phyloP scores from a whole-genome alignment of 2,797 vertebrate genomes.

The Gymnoscopelus microlampas region DNA sequence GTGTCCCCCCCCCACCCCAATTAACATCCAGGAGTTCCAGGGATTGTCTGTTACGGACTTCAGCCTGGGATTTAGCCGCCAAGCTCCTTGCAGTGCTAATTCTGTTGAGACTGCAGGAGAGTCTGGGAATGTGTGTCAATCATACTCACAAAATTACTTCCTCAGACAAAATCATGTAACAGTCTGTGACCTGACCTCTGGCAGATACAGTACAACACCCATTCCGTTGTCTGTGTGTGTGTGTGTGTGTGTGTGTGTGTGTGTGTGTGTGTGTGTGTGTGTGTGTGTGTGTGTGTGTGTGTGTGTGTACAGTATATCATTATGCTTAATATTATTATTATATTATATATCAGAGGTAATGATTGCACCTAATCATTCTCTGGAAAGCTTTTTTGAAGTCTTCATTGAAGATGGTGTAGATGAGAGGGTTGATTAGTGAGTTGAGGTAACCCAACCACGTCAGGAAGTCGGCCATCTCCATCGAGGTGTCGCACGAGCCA shows the following conservation, averaged over 20 bases:
- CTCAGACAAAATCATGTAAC: constrained; percentile 33
- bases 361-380: constrained; percentile 90
- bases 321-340: constrained; percentile 21
- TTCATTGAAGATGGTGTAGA: constrained; percentile 99
- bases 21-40: constrained; percentile 60
- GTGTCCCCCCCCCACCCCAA: constrained; percentile 52
- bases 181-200: constrained; percentile 32
- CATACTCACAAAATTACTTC: constrained; percentile 30
- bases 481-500: constrained; percentile 86
- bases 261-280: constrained; percentile 9
- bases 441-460: constrained; percentile 98
- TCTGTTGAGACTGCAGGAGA: constrained; percentile 50
- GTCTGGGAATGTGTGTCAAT: constrained; percentile 44
- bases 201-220: no score
- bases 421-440: constrained; percentile 97
- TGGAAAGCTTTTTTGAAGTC: constrained; percentile 99
- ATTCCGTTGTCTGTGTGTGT: background rate
- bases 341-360: constrained; percentile 82
- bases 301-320: constrained; percentile 16
- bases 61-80: constrained; percentile 34
- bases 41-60: constrained; percentile 56
- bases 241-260: background rate
- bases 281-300: background rate
- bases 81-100: constrained; percentile 40
- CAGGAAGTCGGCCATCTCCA: constrained; percentile 92